phyloP scores from a whole-genome alignment of 2,888 invertebrate genomes.

The Philereme transversata region DNA sequence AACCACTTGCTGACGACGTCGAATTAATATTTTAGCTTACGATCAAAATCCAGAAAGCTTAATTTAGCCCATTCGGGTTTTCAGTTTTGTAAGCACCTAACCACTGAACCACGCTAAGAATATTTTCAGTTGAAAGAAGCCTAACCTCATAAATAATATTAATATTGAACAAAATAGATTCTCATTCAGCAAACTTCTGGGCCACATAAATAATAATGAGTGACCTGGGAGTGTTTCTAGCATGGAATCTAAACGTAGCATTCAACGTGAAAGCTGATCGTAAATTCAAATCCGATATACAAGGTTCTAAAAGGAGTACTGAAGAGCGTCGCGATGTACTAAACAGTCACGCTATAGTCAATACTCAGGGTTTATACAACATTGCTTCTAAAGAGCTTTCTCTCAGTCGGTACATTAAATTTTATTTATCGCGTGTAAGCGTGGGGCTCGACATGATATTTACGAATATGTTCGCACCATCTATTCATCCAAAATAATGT shows the following conservation, averaged over 20 bases:
- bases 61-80: conserved; percentile 39
- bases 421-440: conserved; percentile 23
- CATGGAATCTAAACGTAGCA: conserved; percentile 46
- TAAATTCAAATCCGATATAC: conserved; percentile 56
- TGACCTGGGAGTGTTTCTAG: conserved; percentile 35
- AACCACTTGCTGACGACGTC: conserved; percentile 16
- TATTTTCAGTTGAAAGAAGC: conserved; percentile 43
- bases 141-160: conserved; percentile 35
- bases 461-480: conserved; percentile 26
- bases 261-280: conserved; percentile 46
- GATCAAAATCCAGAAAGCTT: conserved; percentile 31
- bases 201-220: conserved; percentile 40
- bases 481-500: conserved; percentile 20
- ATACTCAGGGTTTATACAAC: conserved; percentile 16
- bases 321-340: conserved; percentile 45
- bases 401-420: conserved; percentile 28
- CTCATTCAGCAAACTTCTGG: conserved; percentile 31
- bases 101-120: conserved; percentile 31
- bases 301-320: conserved; percentile 45
- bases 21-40: conserved; percentile 35
- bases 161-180: conserved; percentile 28
- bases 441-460: conserved; percentile 21
- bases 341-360: conserved; percentile 49
- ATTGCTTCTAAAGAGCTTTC: conserved; percentile 28
- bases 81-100: conserved; percentile 39